Base-by-base conservation (phyloP, 2,113 vertebrate genomes). In the Laticauda laticaudata region DNA sequence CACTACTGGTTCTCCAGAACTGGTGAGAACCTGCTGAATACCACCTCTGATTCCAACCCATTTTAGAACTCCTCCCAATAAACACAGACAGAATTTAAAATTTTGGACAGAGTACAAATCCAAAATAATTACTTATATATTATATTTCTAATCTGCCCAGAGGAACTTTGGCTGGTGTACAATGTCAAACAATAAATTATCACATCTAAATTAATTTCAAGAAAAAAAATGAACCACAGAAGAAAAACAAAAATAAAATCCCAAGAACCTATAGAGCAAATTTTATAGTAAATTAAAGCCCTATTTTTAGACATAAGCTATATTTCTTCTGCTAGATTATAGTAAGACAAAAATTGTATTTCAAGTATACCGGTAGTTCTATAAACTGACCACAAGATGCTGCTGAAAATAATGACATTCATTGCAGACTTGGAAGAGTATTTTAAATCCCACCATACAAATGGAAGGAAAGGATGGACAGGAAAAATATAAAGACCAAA, bases 391-490 rank as follows among this genome's bases (percentile, higher is more conserved):
- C 90, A 89, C 59, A 64, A 64, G 91, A 34, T 92, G 24, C 55
- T 24, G 53, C 45, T 87, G 26, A 69, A 86, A 24, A 81, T 21
- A 93, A 81, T 94, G 34, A 94, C 57, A 51, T 61, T 18, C 54
- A 75, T 9, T 26, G 6, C 1, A 39, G 0, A n/a, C 9, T 93
- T 0, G 0, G 20, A n/a, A 55, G 7, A 3, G 34, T 4, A 2
- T 5, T 48, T 90, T 23, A 48, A 14, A 91, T 56, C 3, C 29
- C 45, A 59, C 39, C 21, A 45, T 55, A 56, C 54, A 57, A 75
- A 48, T 53, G 10, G 61, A 75, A 29, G 5, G 61, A 69, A 90
- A 91, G 34, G n/a, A 18, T 85, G 51, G 53, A 85, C 1, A 23
- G 48, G 45, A 91, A 69, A 18, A 5, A n/a, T 45, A 90, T 23